Evolutionary conservation across 1,140 invertebrate species (phyloP).

Genomic region (Coelopa frigida): DNA sequence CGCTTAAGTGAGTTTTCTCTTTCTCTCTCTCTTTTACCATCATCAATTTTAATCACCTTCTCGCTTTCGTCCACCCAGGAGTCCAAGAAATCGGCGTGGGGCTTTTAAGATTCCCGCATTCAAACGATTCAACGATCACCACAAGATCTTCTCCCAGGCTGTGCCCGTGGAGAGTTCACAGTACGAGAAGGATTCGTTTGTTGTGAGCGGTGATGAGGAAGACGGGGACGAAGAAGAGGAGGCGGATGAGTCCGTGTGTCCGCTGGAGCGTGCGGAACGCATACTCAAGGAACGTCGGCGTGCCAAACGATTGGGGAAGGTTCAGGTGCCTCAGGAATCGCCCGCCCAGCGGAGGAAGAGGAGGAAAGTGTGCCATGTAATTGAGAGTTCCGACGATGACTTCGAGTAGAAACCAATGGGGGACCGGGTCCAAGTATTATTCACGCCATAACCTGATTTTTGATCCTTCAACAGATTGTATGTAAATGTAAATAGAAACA

Average conservation of each 20-base stretch:
- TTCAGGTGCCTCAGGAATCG: too few relatives aligned
- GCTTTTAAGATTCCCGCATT: slow-evolving; percentile 35
- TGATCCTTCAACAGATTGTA: too few relatives aligned
- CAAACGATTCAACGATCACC: slow-evolving; percentile 24
- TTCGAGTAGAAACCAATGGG: not conserved
- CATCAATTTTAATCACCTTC: too few relatives aligned
- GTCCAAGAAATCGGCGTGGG: slow-evolving; percentile 26
- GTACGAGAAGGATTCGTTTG: slow-evolving; percentile 32
- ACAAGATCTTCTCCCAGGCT: slow-evolving; percentile 32
- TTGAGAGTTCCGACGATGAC: slow-evolving; percentile 15
- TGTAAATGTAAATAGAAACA: too few relatives aligned
- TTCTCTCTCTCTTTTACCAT: slow-evolving; percentile 1
- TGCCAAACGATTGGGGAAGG: not conserved
- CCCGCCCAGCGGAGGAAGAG: not conserved
- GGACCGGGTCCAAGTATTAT: too few relatives aligned
- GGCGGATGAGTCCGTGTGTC: slow-evolving; percentile 17
- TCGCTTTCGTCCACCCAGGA: too few relatives aligned
- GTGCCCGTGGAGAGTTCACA: slow-evolving; percentile 24
- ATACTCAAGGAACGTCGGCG: slow-evolving; percentile 31
- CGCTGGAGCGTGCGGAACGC: slow-evolving; percentile 36
- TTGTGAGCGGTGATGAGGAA: slow-evolving; percentile 20
- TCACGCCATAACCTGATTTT: too few relatives aligned
- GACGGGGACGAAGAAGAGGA: slow-evolving; percentile 16
- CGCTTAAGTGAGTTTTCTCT: slow-evolving; percentile 45
- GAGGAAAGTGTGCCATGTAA: slow-evolving; percentile 3